A percentile compares a stretch with the other conserved stretches of the same genome.
Evolutionary conservation across 64 coral and sea anemone genomes (phyloP).

Genomic region (Pocillopora damicornis): DNA sequence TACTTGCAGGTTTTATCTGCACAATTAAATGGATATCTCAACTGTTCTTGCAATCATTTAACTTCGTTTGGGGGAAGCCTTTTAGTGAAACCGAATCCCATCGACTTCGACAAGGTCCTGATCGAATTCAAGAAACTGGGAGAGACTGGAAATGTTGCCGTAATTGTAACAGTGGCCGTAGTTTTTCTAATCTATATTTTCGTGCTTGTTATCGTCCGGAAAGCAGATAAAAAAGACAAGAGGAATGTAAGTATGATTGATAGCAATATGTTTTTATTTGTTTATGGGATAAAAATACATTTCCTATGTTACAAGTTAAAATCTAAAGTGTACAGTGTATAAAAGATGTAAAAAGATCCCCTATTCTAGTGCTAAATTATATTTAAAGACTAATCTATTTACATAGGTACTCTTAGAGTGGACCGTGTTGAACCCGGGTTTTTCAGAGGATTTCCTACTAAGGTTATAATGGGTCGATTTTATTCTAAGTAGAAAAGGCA

Average conservation of each 20-base stretch:
- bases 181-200: conserved; percentile 44
- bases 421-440: too few relatives aligned
- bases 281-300: too few relatives aligned
- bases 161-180: conserved; percentile 44
- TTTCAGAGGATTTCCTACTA: too few relatives aligned
- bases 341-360: too few relatives aligned
- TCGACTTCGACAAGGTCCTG: conserved; percentile 65
- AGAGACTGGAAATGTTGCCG: conserved; percentile 59
- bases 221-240: conserved; percentile 46
- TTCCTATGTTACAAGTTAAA: too few relatives aligned
- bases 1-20: conserved; percentile 18
- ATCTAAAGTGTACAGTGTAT: too few relatives aligned
- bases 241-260: conserved; percentile 41
- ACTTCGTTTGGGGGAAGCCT: conserved; percentile 63
- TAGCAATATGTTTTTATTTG: too few relatives aligned
- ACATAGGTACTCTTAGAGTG: too few relatives aligned
- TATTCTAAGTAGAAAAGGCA: too few relatives aligned
- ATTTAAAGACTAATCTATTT: too few relatives aligned
- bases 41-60: conserved; percentile 63
- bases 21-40: conserved; percentile 5
- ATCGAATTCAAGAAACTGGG: conserved; percentile 25
- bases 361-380: too few relatives aligned
- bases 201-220: conserved; percentile 51
- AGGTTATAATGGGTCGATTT: too few relatives aligned
- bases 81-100: conserved; percentile 63